Conservation (phyloP, 2,113 vertebrate genomes). For the Gadus macrocephalus region DNA sequence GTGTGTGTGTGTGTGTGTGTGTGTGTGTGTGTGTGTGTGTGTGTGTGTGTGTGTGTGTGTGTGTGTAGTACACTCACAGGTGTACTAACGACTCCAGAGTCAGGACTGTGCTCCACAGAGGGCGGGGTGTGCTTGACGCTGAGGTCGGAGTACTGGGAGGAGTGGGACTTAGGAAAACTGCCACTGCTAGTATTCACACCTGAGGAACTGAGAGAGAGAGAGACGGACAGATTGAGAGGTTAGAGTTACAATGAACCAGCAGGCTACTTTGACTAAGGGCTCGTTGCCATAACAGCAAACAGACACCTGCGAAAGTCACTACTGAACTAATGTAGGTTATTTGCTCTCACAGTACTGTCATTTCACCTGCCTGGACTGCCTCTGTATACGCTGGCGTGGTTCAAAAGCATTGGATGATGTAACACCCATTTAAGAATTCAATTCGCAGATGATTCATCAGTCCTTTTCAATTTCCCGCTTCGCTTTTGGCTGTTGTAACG, state of each 20-base stretch:
- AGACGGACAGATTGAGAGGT: background rate
- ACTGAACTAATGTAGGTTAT: too few species aligned
- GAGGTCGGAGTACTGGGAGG: constrained; percentile 67
- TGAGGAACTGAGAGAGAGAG: constrained; percentile 74
- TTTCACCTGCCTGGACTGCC: too few species aligned
- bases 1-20: constrained; percentile 6
- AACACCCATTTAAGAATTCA: too few species aligned
- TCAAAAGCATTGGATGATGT: too few species aligned
- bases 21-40: constrained; percentile 6
- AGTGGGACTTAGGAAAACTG: constrained; percentile 67
- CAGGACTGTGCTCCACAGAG: constrained; percentile 64
- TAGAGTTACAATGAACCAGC: background rate
- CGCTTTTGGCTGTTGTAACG: too few species aligned
- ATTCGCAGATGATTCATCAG: too few species aligned
- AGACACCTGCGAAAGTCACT: background rate
- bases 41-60: constrained; percentile 4
- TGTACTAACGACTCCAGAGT: constrained; percentile 75
- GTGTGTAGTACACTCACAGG: constrained; percentile 73
- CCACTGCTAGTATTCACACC: constrained; percentile 76
- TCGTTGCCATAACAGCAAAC: constrained; percentile 3
- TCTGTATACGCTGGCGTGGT: too few species aligned
- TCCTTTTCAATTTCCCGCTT: too few species aligned
- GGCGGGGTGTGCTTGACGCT: constrained; percentile 51
- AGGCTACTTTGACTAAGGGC: background rate
- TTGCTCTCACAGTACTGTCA: too few species aligned